Conservation (phyloP, 2,113 vertebrate species). For the Genyomyrus donnyi region DNA sequence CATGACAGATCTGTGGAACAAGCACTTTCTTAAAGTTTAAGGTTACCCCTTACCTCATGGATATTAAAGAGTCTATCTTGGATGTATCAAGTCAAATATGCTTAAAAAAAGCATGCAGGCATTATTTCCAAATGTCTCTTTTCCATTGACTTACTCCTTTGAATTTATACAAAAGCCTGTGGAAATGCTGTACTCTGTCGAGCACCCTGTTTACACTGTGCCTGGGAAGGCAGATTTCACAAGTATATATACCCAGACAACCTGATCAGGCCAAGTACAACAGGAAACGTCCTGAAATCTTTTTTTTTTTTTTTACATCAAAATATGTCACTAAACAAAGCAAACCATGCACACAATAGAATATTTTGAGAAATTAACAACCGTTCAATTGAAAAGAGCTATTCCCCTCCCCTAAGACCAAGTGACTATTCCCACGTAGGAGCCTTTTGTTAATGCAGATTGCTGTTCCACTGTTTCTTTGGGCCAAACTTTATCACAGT, state of each 20-base stretch:
- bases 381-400: background rate
- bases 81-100: conserved; percentile 6
- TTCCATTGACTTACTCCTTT: background rate
- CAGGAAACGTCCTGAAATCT: background rate
- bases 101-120: background rate
- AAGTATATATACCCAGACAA: background rate
- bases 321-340: background rate
- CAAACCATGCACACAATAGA: background rate
- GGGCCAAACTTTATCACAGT: conserved; percentile 10
- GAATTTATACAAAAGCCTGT: background rate
- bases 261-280: background rate
- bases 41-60: conserved; percentile 43
- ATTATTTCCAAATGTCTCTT: background rate
- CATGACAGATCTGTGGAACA: conserved; percentile 21
- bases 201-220: background rate
- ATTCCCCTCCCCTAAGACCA: background rate
- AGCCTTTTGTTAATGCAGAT: background rate
- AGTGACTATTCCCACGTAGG: background rate
- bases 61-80: conserved; percentile 32
- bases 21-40: conserved; percentile 47
- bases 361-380: background rate
- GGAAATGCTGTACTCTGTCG: background rate
- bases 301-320: background rate
- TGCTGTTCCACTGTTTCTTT: background rate
- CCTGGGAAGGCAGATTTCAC: background rate